Base-by-base conservation (phyloP, 2,113 vertebrate species). In the Miniopterus natalensis region DNA sequence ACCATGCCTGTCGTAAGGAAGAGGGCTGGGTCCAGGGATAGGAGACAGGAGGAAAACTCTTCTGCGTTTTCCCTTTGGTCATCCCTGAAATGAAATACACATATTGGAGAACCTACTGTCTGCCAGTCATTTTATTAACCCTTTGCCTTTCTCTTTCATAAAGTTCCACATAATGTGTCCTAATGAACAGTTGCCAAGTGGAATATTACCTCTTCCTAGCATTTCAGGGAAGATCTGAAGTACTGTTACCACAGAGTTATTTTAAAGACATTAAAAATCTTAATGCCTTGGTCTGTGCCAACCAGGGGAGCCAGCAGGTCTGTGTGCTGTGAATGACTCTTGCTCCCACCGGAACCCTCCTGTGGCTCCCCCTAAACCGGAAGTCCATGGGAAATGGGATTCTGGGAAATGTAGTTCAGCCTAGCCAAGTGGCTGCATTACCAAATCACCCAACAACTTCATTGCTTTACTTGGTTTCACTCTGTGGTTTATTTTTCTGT, bases 171-270 rank as follows among this genome's bases (percentile, higher is more conserved):
- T 40, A 31, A 40, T 74, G 3, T 79, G 4, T 90, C 90, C 78
- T 61, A 89, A 59, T 61, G 12, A 90, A 74, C 1, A 14, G 6
- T 84, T 80, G 71, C 57, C 31, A 78, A 57, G 21, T 79, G n/a
- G 8, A 70, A 49, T 92, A 55, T 57, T 90, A 90, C 14, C 15
- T 47, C 59, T 95, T 71, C 25, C 21, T 66, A 92, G 77, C n/a
- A 94, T 90, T 88, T 97, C 10, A n/a, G 71, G 61, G 47, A 88
- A 65, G 66, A 51, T 66, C 92, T 49, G 40, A 90, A 93, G 65
- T 75, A 40, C n/a, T 71, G 49, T 49, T 55, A 80, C n/a, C 27
- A 31, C 70, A 93, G 90, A 89, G 18, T 94, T 90, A 92, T 90
- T 94, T 84, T 66, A 79, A 36, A 94, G 53, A 88, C 29, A 65